Evolutionary conservation across 2,888 invertebrate species (phyloP), one percentile per base, ranked within the genome.

Genomic region (Scaptodrosophila latifasciaeformis): DNA sequence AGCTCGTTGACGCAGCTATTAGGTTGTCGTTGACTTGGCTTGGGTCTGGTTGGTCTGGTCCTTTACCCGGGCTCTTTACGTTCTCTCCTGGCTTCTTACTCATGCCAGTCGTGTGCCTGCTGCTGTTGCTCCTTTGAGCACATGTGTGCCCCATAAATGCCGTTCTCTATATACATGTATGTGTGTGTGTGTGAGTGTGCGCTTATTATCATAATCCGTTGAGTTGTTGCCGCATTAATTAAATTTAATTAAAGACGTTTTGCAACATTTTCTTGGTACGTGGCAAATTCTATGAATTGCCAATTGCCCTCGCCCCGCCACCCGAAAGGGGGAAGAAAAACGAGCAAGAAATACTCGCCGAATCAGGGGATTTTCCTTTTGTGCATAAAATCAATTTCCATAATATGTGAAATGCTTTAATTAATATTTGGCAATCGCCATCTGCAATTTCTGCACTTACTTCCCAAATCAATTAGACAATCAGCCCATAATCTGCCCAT

Each of bases 161-260:
- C 63, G 67, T 75, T 71, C 66, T 71, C 62, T 61, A 62, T 19
- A 35, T 7, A 30, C n/a, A n/a, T n/a, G n/a, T n/a, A n/a, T n/a
- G n/a, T n/a, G n/a, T n/a, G n/a, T n/a, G 24, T 15, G 7, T 59
- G 42, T 44, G 27, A 21, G 15, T 34, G 46, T 66, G 65, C 67
- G 68, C 81, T 82, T 74, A 82, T 83, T 83, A 83, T 76, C 71
- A 82, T 82, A 82, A 82, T 82, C 82, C 82, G 68, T 81, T 76
- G 70, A 68, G 71, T 67, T 79, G 72, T 65, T 58, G 66, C 65
- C 61, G 82, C 67, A 84, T 84, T 84, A 84, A 84, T 84, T 83
- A 80, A 82, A 84, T 84, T 84, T 83, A 83, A 83, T 83, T 81
- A 84, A 83, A 82, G 68, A 70, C 67, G 65, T 68, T 80, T 79